These are phyloP conservation scores for Gambusia yucatana DNA, from an alignment of 2,797 vertebrate species.

Conservation along the genomic window DNA sequence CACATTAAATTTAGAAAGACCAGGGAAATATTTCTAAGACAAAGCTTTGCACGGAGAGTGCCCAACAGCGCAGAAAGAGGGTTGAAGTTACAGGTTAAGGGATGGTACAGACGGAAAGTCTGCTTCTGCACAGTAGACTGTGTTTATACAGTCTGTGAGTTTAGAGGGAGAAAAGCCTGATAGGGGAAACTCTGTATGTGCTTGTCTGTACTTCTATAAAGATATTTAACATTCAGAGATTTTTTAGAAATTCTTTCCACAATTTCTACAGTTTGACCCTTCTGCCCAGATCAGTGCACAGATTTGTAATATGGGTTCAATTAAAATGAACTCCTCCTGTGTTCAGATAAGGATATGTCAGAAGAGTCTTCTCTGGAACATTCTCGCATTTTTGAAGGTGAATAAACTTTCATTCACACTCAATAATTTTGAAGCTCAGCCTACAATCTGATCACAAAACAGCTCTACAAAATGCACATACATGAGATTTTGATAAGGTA, in stretches of 20 bases:
- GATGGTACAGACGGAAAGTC: background rate
- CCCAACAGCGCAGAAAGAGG: background rate
- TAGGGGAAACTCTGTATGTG: background rate
- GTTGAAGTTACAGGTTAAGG: background rate
- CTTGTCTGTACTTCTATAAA: background rate
- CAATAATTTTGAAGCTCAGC: background rate
- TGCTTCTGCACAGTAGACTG: background rate
- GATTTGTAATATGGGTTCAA: background rate
- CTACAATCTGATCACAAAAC: background rate
- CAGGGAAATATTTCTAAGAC: background rate
- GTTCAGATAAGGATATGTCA: background rate
- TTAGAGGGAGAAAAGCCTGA: background rate
- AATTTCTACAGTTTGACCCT: background rate
- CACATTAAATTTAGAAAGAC: too few relatives aligned
- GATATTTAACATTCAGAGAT: background rate
- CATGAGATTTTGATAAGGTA: background rate
- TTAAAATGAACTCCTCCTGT: background rate
- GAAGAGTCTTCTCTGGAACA: background rate
- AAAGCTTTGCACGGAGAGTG: background rate
- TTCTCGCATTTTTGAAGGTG: background rate
- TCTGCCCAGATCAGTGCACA: background rate
- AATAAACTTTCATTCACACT: background rate
- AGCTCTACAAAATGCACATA: background rate
- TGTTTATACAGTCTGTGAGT: background rate
- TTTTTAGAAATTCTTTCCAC: background rate